A percentile compares a stretch with the other conserved stretches of the same genome.
phyloP scores from a whole-genome alignment of 2,888 invertebrate genomes.

The Fragum whitleyi region DNA sequence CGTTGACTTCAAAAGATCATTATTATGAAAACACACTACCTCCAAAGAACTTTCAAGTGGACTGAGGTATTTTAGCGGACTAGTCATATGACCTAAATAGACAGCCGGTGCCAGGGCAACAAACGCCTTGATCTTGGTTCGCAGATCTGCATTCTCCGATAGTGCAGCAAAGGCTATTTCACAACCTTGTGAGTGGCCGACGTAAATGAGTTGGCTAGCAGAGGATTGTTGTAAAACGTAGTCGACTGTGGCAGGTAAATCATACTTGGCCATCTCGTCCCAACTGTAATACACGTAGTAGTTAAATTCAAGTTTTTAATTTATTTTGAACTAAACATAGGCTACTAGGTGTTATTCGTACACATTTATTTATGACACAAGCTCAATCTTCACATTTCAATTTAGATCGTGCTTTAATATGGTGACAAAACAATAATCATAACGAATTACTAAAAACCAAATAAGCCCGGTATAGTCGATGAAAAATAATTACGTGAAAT shows the following conservation, averaged over 20 bases:
- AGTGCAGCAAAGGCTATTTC: conserved; percentile 83
- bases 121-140: conserved; percentile 80
- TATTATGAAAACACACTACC: too few species aligned
- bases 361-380: too few species aligned
- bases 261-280: conserved; percentile 95
- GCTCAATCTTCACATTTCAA: too few species aligned
- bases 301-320: too few species aligned
- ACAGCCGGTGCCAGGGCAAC: conserved; percentile 85
- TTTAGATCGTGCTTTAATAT: too few species aligned
- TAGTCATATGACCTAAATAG: conserved; percentile 39
- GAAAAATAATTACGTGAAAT: conserved; percentile 86
- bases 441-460: too few species aligned
- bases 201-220: conserved; percentile 89
- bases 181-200: conserved; percentile 96
- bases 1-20: too few species aligned
- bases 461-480: too few species aligned
- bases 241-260: conserved; percentile 94
- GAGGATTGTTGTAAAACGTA: conserved; percentile 89
- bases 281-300: conserved; percentile 89
- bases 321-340: too few species aligned
- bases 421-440: too few species aligned
- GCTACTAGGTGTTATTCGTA: too few species aligned
- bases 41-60: conserved; percentile 12
- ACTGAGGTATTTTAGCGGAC: conserved; percentile 36
- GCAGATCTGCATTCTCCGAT: conserved; percentile 77